Percentiles rank a stretch among this genome's conserved stretches.
Conservation (phyloP, 2,888 invertebrate genomes). For the Sinotaia quadrata region DNA sequence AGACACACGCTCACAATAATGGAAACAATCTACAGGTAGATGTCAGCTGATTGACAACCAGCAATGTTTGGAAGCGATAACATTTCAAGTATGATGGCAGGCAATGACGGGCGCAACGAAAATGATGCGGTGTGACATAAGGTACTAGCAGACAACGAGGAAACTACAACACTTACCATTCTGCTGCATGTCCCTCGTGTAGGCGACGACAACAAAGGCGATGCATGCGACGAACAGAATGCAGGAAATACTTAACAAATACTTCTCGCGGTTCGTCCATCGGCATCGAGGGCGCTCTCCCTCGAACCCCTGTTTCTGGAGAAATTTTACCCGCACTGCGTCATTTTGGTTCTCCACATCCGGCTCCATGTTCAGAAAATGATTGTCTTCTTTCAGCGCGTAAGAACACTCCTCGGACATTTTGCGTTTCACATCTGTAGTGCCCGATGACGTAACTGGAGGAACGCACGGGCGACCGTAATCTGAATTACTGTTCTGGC, state of each 20-base stretch:
- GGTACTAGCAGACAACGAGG: too few species aligned
- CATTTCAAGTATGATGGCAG: too few species aligned
- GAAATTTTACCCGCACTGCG: conserved; percentile 11
- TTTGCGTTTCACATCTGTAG: not conserved
- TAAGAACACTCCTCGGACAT: not conserved
- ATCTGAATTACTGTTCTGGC: not conserved
- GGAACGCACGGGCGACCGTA: conserved; percentile 1
- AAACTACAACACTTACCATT: conserved; percentile 22
- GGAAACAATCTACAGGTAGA: too few species aligned
- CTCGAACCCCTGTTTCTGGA: conserved; percentile 10
- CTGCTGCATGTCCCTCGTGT: conserved; percentile 37
- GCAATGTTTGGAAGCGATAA: too few species aligned
- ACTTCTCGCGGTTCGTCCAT: conserved; percentile 52
- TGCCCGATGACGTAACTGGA: not conserved
- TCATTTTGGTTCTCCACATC: not conserved
- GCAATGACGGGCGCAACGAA: too few species aligned
- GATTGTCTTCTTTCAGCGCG: conserved; percentile 6
- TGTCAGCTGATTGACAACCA: too few species aligned
- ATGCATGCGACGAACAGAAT: conserved; percentile 53
- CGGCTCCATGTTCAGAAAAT: conserved; percentile 9
- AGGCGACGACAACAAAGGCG: conserved; percentile 55
- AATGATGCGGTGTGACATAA: too few species aligned
- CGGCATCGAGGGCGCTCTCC: not conserved
- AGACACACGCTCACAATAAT: too few species aligned
- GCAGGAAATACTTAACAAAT: conserved; percentile 46